Evolutionary conservation across 2,797 vertebrate species (phyloP).

Genomic region (Streptopelia turtur): DNA sequence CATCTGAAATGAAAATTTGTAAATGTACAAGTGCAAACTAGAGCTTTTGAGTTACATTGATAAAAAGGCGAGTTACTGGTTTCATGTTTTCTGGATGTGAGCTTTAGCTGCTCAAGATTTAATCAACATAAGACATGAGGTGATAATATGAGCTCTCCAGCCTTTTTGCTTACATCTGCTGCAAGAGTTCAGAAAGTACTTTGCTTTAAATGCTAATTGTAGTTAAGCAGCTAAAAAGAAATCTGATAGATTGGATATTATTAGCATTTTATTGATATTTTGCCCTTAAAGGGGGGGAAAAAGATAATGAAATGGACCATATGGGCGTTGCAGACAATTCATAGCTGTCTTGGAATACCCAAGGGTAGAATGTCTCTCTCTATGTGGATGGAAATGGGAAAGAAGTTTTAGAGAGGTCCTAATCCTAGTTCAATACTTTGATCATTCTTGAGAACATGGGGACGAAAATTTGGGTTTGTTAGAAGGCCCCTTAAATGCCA

Average conservation of each 20-base stretch:
- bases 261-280: neutral
- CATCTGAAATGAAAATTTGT: slow-evolving; percentile 4
- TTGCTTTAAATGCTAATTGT: neutral
- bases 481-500: neutral
- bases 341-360: neutral
- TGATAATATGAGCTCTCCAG: neutral
- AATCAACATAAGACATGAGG: neutral
- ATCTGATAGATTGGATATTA: neutral
- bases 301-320: neutral
- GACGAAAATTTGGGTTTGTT: neutral
- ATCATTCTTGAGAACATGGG: neutral
- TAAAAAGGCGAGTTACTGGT: neutral
- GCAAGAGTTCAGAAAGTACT: neutral
- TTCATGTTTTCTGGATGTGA: neutral
- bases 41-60: neutral
- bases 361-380: neutral
- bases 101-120: neutral
- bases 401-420: neutral
- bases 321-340: neutral
- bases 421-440: neutral
- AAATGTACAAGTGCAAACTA: neutral
- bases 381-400: neutral
- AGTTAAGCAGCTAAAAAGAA: neutral
- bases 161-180: neutral
- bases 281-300: neutral